phyloP scores from a whole-genome alignment of 1,140 invertebrate species.

The Zaprionus camerounensis region DNA sequence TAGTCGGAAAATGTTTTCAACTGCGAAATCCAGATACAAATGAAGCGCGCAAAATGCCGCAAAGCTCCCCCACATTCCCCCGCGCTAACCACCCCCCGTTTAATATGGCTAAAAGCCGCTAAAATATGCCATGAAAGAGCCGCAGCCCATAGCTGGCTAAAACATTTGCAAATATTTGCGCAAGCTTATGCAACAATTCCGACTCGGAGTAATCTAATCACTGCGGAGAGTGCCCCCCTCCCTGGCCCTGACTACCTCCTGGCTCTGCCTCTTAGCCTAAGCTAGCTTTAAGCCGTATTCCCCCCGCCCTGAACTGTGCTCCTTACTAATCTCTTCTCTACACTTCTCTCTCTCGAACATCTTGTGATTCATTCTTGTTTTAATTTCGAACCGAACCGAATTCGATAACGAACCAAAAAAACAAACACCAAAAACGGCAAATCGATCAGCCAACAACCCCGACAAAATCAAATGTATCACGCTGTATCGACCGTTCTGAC shows the following conservation, averaged over 20 bases:
- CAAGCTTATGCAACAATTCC: constrained; percentile 46
- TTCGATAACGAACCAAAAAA: constrained; percentile 13
- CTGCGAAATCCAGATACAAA: constrained; percentile 44
- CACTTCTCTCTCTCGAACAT: constrained; percentile 42
- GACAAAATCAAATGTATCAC: constrained; percentile 93
- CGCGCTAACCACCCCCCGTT: constrained; percentile 51
- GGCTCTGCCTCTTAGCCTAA: neutral
- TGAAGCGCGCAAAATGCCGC: constrained; percentile 33
- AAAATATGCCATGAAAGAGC: constrained; percentile 41
- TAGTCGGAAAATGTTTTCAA: constrained; percentile 10
- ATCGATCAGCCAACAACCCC: constrained; percentile 78
- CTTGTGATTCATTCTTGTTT: constrained; percentile 26
- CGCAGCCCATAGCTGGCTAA: constrained; percentile 9
- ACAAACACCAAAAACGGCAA: constrained; percentile 6
- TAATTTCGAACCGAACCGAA: constrained; percentile 11
- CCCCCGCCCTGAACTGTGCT: neutral
- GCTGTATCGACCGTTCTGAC: constrained; percentile 95
- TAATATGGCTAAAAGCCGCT: constrained; percentile 86
- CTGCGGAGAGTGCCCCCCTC: neutral
- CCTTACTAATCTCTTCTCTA: constrained; percentile 62
- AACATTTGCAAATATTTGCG: constrained; percentile 41
- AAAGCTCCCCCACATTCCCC: neutral
- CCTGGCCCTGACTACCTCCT: neutral
- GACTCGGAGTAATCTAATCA: constrained; percentile 49
- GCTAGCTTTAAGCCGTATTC: neutral